Base-by-base conservation (phyloP, 1,140 invertebrate species). In the Berghia stephanieae region DNA sequence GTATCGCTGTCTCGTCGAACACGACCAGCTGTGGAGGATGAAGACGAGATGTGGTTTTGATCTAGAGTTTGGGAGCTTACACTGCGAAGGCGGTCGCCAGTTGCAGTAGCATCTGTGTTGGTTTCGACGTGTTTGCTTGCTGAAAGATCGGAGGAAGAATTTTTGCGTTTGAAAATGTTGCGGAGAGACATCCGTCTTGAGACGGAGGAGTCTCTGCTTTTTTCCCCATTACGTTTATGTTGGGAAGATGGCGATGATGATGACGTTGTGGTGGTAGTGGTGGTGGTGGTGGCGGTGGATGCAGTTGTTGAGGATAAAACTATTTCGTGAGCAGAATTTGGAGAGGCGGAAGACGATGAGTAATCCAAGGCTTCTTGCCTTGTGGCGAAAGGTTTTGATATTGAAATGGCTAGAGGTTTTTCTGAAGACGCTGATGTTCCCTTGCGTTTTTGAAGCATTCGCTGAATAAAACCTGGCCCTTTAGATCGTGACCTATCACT, bases 401-500 rank as follows among this genome's bases (percentile, higher is more conserved):
- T 34, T 5, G 55, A 63, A 63, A 10, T 24, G 38, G 16, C 10
- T 18, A 55, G n/a, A 1, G 63, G 31, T 74, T 81, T 83, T 42
- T 83, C 83, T 42, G 67, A 71, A 38, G 71, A n/a, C n/a, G n/a
- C n/a, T n/a, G n/a, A 71, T 43, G 80, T 77, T 18, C 60, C 72
- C 78, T 83, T 86, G 55, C 84, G 68, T 73, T 83, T 84, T 27
- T 80, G 77, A 44, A 86, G 80, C 75, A 86, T 82, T 46, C 83
- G 81, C 46, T 86, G 80, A n/a, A 86, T 76, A 46, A 86, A 83
- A 13, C 81, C 84, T 13, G 80, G 75, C 66, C 81, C 80, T 74
- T 85, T 84, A 1, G 73, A 63, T 3, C 75, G 57, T 24, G 70
- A 38, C 21, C 73, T 77, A 10, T 67, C 67, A 3, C 10, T 18